Conservation (phyloP, 2,797 vertebrate genomes). For the Takifugu rubripes region DNA sequence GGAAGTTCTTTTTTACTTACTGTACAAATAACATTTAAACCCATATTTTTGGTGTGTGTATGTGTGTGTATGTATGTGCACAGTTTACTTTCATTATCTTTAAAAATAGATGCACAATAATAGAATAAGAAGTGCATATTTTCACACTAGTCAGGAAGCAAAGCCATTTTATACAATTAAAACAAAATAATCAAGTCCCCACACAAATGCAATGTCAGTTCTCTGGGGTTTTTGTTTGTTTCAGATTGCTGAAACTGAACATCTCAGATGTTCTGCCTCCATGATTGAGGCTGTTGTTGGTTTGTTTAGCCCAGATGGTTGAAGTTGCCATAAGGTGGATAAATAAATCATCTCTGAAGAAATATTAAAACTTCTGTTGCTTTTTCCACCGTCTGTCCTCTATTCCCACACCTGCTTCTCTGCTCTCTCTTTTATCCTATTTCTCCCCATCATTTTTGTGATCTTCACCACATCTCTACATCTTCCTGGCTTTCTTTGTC, state of each 20-base stretch:
- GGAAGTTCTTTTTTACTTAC: background rate
- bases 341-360: slow-evolving; percentile 73
- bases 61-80: too few species aligned
- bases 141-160: too few species aligned
- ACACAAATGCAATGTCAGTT: too few species aligned
- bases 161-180: too few species aligned
- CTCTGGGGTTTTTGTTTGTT: too few species aligned
- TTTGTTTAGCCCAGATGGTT: slow-evolving; percentile 48
- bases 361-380: slow-evolving; percentile 68
- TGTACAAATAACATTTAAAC: too few species aligned
- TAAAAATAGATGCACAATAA: too few species aligned
- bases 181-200: too few species aligned
- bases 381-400: slow-evolving; percentile 28
- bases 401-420: slow-evolving; percentile 6
- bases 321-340: slow-evolving; percentile 65
- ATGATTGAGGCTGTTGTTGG: slow-evolving; percentile 22
- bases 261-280: background rate
- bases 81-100: too few species aligned
- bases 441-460: slow-evolving; percentile 15
- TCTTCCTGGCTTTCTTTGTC: slow-evolving; percentile 18
- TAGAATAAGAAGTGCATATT: too few species aligned
- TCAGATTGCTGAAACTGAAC: too few species aligned
- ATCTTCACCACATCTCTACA: background rate
- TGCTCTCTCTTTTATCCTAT: slow-evolving; percentile 22
- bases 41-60: too few species aligned